Evolutionary conservation across 2,113 vertebrate species (phyloP).

Genomic region (Stigmatopora nigra): DNA sequence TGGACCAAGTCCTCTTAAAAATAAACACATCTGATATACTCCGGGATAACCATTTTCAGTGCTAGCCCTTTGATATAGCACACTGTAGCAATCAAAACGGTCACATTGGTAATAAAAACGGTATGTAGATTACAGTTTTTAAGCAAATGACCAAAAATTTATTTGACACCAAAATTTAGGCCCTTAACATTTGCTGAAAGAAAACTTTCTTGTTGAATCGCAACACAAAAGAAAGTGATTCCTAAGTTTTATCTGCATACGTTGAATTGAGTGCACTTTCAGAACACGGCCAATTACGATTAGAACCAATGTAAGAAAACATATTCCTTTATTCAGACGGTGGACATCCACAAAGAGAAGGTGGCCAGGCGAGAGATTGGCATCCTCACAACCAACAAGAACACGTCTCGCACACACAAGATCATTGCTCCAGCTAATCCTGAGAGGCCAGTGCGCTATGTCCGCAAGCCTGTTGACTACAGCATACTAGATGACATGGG

Average conservation of each 20-base stretch:
- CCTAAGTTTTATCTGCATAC: too few relatives aligned
- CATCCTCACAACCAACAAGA: slow-evolving; percentile 99
- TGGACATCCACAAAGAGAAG: slow-evolving; percentile 99
- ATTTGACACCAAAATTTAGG: background rate
- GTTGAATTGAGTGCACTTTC: too few relatives aligned
- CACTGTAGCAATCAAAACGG: too few relatives aligned
- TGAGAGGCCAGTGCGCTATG: slow-evolving; percentile 97
- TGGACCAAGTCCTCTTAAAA: too few relatives aligned
- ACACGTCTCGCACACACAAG: slow-evolving; percentile 98
- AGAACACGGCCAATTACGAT: background rate
- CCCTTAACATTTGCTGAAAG: background rate
- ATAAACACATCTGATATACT: too few relatives aligned
- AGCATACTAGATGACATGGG: slow-evolving; percentile 97
- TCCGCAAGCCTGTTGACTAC: slow-evolving; percentile 97
- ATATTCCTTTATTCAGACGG: slow-evolving; percentile 71
- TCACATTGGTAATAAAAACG: too few relatives aligned
- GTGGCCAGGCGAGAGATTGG: slow-evolving; percentile 98
- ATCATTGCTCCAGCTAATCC: slow-evolving; percentile 98
- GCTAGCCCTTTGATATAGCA: too few relatives aligned
- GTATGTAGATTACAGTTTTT: too few relatives aligned
- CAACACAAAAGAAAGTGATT: background rate
- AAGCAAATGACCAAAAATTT: too few relatives aligned
- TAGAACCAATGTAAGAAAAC: background rate
- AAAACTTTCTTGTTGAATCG: background rate
- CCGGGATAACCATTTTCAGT: too few relatives aligned